These are phyloP conservation scores for Microchirus variegatus DNA, from an alignment of 2,797 vertebrate genomes.

Conservation along the genomic window DNA sequence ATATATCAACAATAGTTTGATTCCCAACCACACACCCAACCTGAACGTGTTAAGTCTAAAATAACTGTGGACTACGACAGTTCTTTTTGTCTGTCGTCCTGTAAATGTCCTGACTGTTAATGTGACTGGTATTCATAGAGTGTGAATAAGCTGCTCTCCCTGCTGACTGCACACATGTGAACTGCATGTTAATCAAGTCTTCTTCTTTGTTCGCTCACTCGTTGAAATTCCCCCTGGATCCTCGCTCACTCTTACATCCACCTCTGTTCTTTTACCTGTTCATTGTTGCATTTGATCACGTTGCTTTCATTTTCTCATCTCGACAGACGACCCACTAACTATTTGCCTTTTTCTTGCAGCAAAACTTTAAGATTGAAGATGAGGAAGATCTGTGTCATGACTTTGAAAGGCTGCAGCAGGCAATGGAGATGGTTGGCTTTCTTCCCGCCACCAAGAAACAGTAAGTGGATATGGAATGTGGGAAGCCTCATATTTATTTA, in stretches of 20 bases:
- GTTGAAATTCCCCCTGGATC: conserved; percentile 18
- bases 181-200: conserved; percentile 62
- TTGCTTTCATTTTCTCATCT: not conserved
- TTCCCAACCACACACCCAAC: too few relatives aligned
- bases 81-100: too few relatives aligned
- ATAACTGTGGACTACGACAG: too few relatives aligned
- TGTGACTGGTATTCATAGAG: conserved; percentile 34
- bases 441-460: conserved; percentile 94
- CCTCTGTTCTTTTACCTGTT: conserved; percentile 15
- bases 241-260: conserved; percentile 11
- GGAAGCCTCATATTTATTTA: conserved; percentile 1
- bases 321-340: not conserved
- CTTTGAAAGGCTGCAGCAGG: conserved; percentile 97
- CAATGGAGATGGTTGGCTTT: conserved; percentile 99
- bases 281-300: not conserved
- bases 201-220: conserved; percentile 45
- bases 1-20: too few relatives aligned
- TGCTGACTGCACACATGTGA: conserved; percentile 46
- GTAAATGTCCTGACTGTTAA: not conserved
- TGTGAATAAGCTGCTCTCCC: conserved; percentile 49
- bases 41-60: too few relatives aligned
- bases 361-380: conserved; percentile 98
- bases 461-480: conserved; percentile 77
- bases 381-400: conserved; percentile 95
- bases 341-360: conserved; percentile 69